Conservation (phyloP, 2,113 vertebrate genomes). For the Bolborhynchus lineola region DNA sequence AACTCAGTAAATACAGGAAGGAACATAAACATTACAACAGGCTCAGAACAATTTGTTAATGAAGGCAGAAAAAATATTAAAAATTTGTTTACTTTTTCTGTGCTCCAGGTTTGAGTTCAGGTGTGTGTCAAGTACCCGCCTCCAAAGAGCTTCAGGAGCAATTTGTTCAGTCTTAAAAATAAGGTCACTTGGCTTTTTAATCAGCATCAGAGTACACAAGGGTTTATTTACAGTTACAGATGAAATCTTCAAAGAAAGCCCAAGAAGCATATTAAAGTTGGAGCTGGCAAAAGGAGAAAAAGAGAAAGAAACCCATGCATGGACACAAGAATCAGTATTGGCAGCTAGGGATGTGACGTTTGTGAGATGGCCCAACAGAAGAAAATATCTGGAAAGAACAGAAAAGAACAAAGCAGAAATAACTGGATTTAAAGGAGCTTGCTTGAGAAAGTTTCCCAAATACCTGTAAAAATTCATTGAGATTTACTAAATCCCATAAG, state of each 20-base stretch:
- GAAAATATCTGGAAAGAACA: slow-evolving; percentile 10
- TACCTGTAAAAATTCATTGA: not conserved
- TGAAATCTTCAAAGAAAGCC: slow-evolving; percentile 28
- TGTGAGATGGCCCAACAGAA: not conserved
- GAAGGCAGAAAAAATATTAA: not conserved
- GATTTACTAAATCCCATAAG: not conserved
- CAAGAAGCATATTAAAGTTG: slow-evolving; percentile 9
- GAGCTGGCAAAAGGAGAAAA: not conserved
- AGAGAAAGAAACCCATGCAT: not conserved
- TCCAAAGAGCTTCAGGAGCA: not conserved
- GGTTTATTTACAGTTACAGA: not conserved
- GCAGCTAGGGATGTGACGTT: not conserved
- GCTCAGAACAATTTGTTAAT: not conserved
- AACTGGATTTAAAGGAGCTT: not conserved
- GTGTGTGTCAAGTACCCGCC: not conserved
- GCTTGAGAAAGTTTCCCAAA: not conserved
- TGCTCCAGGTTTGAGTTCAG: not conserved
- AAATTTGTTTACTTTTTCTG: not conserved
- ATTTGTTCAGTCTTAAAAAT: not conserved
- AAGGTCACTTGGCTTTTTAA: not conserved
- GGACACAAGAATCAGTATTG: not conserved
- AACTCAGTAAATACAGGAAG: not conserved
- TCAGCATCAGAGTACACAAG: not conserved
- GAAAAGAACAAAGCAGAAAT: not conserved
- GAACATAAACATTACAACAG: not conserved